phyloP scores from a whole-genome alignment of 2,888 invertebrate genomes.

The Gisinianus flammeolus region DNA sequence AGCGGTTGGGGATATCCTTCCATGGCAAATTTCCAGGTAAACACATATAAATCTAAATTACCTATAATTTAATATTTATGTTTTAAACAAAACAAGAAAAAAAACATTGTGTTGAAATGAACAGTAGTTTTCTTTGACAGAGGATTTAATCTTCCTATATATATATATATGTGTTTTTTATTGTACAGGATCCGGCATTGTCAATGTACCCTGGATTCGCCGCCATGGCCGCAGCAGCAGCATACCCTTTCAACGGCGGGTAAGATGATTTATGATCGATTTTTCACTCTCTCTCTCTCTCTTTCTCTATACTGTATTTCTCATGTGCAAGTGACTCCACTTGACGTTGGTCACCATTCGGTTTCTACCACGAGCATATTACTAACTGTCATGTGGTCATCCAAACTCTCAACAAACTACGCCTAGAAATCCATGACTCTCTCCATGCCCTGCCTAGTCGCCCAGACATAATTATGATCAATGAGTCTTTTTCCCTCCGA shows the following conservation, averaged over 20 bases:
- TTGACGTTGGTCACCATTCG: slow-evolving; percentile 35
- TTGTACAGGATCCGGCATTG: no score
- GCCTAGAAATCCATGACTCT: neutral
- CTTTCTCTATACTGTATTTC: neutral
- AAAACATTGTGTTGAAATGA: no score
- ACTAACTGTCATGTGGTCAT: slow-evolving; percentile 50
- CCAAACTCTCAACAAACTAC: slow-evolving; percentile 31
- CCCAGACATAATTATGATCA: slow-evolving; percentile 57
- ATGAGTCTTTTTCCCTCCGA: slow-evolving; percentile 51
- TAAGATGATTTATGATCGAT: slow-evolving; percentile 66
- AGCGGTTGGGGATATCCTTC: slow-evolving; percentile 88
- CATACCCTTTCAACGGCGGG: slow-evolving; percentile 95
- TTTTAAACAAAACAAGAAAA: no score
- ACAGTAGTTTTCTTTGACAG: no score
- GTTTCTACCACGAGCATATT: slow-evolving; percentile 19
- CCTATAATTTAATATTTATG: no score
- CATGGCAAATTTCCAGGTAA: slow-evolving; percentile 62
- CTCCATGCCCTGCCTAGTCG: neutral
- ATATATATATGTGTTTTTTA: no score
- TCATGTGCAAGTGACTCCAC: no score
- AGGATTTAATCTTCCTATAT: no score
- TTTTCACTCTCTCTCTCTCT: slow-evolving; percentile 26
- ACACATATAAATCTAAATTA: no score
- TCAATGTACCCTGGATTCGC: slow-evolving; percentile 64
- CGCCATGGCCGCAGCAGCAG: slow-evolving; percentile 77